phyloP scores from a whole-genome alignment of 2,888 invertebrate species.

The Amphipyra tragopoginis region DNA sequence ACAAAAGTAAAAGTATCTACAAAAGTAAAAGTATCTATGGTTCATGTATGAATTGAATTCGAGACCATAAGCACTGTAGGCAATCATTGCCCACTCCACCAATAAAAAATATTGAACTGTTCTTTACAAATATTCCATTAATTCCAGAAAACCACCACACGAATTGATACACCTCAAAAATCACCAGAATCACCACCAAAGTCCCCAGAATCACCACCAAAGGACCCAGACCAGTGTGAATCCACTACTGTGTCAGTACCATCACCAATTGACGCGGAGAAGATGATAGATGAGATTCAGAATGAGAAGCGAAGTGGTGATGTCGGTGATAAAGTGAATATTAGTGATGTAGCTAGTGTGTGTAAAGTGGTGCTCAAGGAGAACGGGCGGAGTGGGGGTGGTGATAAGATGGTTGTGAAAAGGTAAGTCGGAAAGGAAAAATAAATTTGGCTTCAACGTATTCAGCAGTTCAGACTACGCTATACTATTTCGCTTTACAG shows the following conservation, averaged over 20 bases:
- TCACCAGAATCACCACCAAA: background rate
- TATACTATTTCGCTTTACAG: too few relatives aligned
- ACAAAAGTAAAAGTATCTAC: too few relatives aligned
- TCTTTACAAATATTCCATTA: background rate
- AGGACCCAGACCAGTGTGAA: slow-evolving; percentile 10
- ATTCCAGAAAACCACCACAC: slow-evolving; percentile 25
- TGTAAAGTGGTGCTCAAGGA: slow-evolving; percentile 29
- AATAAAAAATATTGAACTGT: too few relatives aligned
- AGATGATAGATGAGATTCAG: slow-evolving; percentile 34
- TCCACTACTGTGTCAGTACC: slow-evolving; percentile 28
- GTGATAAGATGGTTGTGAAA: background rate
- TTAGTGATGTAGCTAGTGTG: slow-evolving; percentile 12
- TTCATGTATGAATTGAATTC: too few relatives aligned
- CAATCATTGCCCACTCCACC: too few relatives aligned
- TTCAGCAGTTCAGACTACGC: too few relatives aligned
- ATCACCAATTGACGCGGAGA: slow-evolving; percentile 31
- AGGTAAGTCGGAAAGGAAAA: too few relatives aligned
- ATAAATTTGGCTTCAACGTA: too few relatives aligned
- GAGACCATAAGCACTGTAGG: too few relatives aligned
- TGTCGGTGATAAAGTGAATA: background rate
- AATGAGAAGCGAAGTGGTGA: background rate
- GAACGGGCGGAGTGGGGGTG: slow-evolving; percentile 18
- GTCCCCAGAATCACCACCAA: slow-evolving; percentile 2
- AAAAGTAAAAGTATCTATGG: too few relatives aligned
- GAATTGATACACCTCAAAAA: background rate